Evolutionary conservation across 2,113 vertebrate species (phyloP).

Genomic region (Cyrtonyx montezumae): DNA sequence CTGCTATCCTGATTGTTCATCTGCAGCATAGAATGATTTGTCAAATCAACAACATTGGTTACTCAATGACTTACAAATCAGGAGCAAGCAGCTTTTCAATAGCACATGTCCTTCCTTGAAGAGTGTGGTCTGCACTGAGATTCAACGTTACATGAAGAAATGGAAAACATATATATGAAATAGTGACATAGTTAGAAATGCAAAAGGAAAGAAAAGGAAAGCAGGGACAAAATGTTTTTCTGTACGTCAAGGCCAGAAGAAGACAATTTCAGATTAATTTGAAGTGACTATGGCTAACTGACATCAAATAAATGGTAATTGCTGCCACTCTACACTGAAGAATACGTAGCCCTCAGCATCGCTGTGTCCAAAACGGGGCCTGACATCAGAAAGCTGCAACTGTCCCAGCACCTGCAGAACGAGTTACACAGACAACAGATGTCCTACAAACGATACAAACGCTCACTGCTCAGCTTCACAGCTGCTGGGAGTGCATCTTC

Average conservation of each 20-base stretch:
- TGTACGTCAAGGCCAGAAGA: background rate
- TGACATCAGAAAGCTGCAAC: background rate
- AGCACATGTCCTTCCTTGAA: background rate
- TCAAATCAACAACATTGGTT: background rate
- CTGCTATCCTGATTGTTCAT: background rate
- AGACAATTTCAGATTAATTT: background rate
- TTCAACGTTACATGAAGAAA: background rate
- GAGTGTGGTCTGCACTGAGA: fast-evolving
- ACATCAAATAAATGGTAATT: background rate
- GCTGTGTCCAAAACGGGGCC: background rate
- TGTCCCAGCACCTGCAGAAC: background rate
- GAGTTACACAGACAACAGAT: background rate
- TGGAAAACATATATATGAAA: background rate
- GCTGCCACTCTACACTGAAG: background rate
- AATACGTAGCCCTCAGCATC: background rate
- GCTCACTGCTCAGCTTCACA: fast-evolving
- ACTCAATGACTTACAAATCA: background rate
- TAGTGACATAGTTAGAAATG: background rate
- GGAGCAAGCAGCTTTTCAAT: background rate
- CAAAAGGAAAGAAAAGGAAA: background rate
- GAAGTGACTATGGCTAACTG: background rate
- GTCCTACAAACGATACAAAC: no score
- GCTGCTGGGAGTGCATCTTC: fast-evolving
- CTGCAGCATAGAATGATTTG: background rate
- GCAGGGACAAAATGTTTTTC: background rate